Evolutionary conservation across 2,888 invertebrate genomes (phyloP).

Genomic region (Eupeodes latifasciatus): DNA sequence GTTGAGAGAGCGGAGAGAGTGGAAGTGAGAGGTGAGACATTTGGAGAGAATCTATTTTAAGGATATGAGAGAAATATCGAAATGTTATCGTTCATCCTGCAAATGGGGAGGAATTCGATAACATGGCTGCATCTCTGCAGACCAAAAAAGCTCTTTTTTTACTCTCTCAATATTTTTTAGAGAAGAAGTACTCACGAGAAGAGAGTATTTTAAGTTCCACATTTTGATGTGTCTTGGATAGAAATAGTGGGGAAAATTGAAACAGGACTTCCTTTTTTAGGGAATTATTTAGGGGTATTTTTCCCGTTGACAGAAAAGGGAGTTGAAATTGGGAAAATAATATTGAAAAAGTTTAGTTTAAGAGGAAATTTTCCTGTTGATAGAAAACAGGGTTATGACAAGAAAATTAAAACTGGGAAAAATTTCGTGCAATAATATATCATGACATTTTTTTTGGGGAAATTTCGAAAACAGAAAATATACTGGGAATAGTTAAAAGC

Average conservation of each 20-base stretch:
- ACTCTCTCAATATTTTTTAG: not conserved
- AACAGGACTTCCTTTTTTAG: not conserved
- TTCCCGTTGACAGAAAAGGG: not conserved
- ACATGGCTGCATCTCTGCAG: not conserved
- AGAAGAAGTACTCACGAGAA: not conserved
- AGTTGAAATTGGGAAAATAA: not conserved
- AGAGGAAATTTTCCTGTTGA: not conserved
- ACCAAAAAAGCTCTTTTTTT: slow-evolving; percentile 5
- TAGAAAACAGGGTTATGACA: not conserved
- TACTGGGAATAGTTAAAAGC: too few relatives aligned
- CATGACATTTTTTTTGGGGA: too few relatives aligned
- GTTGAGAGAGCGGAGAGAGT: not conserved
- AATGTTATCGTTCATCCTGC: slow-evolving; percentile 23
- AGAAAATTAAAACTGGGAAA: too few relatives aligned
- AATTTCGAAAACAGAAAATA: too few relatives aligned
- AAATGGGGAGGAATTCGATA: not conserved
- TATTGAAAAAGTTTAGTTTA: not conserved
- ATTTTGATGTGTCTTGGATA: not conserved
- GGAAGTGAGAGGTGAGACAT: not conserved
- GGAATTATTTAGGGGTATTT: not conserved
- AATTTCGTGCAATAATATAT: too few relatives aligned
- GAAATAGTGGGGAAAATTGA: not conserved
- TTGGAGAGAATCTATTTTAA: not conserved
- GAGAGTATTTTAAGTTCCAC: slow-evolving; percentile 30
- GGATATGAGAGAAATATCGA: not conserved